These are phyloP conservation scores for Cyanoramphus novaezelandiae DNA, from an alignment of 2,113 vertebrate genomes.

Conservation along the genomic window DNA sequence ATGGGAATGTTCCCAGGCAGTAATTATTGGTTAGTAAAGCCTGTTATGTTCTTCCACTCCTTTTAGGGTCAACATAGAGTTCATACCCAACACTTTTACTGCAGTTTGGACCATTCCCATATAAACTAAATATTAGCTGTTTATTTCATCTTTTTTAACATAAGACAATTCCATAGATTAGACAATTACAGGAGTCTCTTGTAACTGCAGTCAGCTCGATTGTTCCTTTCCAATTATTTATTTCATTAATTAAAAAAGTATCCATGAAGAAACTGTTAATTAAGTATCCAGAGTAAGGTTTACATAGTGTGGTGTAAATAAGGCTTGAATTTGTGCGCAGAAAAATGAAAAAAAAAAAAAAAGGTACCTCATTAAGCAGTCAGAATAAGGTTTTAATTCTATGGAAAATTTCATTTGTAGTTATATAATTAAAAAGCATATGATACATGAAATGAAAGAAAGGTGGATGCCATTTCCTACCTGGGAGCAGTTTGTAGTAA, in stretches of 20 bases:
- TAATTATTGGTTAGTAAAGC: neutral
- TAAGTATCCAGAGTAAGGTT: neutral
- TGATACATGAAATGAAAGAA: neutral
- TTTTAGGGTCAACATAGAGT: neutral
- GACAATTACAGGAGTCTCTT: neutral
- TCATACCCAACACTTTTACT: neutral
- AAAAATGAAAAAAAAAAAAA: neutral
- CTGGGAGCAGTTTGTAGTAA: neutral
- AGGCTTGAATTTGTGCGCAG: neutral
- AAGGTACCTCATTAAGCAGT: neutral
- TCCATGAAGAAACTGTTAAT: neutral
- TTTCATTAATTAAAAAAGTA: neutral
- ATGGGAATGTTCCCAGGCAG: neutral
- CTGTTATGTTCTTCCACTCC: neutral
- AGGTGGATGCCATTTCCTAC: neutral
- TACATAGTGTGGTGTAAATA: neutral
- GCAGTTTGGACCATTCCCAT: neutral
- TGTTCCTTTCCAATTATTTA: neutral
- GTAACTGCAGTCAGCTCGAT: neutral
- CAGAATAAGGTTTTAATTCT: neutral
- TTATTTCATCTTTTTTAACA: neutral
- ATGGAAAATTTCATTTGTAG: neutral
- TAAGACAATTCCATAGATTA: neutral
- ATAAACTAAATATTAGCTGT: neutral
- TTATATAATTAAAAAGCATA: neutral